Conservation (phyloP, 2,797 vertebrate species). For the Pseudotriccus pelzelni region DNA sequence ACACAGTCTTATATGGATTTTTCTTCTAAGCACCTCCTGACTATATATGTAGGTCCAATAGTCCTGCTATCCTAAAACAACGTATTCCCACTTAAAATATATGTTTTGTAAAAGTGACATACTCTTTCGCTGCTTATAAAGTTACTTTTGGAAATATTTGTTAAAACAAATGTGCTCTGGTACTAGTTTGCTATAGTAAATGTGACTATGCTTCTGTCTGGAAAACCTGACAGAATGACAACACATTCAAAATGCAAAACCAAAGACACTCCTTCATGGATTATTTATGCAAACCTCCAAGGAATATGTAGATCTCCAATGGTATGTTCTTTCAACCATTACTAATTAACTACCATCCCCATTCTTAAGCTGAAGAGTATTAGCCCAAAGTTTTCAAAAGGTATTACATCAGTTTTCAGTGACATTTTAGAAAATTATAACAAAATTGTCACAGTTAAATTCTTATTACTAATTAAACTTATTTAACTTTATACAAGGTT, state of each 20-base stretch:
- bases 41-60: rapidly evolving
- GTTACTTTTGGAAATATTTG: not conserved
- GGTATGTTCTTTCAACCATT: not conserved
- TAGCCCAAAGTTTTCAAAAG: not conserved
- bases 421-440: not conserved
- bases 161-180: not conserved
- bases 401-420: not conserved
- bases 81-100: rapidly evolving
- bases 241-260: not conserved
- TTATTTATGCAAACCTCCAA: not conserved
- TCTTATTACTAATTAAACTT: not conserved
- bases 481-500: not conserved
- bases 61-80: not conserved
- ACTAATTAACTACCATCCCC: not conserved
- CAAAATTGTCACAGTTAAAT: not conserved
- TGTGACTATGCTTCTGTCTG: not conserved
- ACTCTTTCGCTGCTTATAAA: not conserved
- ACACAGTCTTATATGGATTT: not conserved
- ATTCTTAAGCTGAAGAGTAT: not conserved
- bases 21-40: not conserved
- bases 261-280: not conserved
- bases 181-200: not conserved
- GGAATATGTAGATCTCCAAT: not conserved
- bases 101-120: not conserved
- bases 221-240: not conserved